Conservation (phyloP, 2,113 vertebrate species). For the Xiphorhynchus elegans region DNA sequence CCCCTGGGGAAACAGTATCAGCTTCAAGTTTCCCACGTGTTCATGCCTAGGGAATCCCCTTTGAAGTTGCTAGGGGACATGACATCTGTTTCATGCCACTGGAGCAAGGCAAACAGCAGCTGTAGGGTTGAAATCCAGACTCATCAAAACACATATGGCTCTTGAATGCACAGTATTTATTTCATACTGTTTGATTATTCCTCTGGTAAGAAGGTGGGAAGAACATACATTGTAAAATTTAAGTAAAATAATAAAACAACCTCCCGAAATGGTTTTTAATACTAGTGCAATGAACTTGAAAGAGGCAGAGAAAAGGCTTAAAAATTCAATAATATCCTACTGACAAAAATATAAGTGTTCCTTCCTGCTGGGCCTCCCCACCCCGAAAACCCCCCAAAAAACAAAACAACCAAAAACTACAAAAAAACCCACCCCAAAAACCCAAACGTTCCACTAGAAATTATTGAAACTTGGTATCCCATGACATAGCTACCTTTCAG, state of each 20-base stretch:
- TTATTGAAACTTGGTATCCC: neutral
- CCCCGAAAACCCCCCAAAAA: neutral
- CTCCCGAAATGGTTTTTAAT: neutral
- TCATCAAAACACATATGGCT: neutral
- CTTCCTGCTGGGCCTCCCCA: fast-evolving
- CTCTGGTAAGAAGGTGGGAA: neutral
- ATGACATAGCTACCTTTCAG: neutral
- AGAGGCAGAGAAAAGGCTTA: neutral
- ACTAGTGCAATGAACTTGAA: neutral
- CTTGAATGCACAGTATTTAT: neutral
- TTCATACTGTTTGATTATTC: neutral
- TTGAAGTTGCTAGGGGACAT: neutral
- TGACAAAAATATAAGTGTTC: neutral
- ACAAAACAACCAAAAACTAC: no score
- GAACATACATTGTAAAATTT: neutral
- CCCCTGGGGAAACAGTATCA: neutral
- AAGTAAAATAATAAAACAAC: neutral
- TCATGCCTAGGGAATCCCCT: constrained; percentile 23
- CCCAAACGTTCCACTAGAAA: neutral
- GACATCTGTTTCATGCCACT: neutral
- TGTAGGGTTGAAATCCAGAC: neutral
- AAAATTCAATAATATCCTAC: neutral
- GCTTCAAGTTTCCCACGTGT: neutral
- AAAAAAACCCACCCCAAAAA: neutral
- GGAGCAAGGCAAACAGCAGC: neutral